Base-by-base conservation (phyloP, 2,113 vertebrate species). In the Tylochromis polylepis region DNA sequence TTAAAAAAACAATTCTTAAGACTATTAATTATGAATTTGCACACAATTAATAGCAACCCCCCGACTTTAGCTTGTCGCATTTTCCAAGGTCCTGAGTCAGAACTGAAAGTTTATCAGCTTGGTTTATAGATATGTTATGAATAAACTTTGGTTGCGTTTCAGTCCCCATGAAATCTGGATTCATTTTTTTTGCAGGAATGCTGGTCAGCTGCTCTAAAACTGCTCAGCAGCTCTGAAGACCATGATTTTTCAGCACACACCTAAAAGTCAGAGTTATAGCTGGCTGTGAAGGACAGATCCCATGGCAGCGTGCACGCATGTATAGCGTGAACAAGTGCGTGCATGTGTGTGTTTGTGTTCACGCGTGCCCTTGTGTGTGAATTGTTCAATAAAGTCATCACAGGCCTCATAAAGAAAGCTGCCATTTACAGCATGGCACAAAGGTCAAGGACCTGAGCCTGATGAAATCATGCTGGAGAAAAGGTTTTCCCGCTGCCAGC, bases 321-420 rank as follows among this genome's bases (percentile, higher is more conserved):
- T 82, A 77, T 60, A 58, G 60, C 67, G 24, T 72, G 84, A 31
- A n/a, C 20, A 34, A 20, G 53, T 81, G 20, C 0, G 15, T 51
- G 72, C 81, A 16, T 80, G 57, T 58, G n/a, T 67, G 81, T 59
- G 41, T 62, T 59, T 24, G 82, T 81, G 41, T 84, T 60, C 67
- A 41, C 22, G 80, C 60, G 82, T 83, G 88, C 90, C 72, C 89
- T 88, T 79, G 89, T 89, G 84, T 90, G 88, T 91, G 96, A 95
- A 93, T 78, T 90, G 83, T 94, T 96, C 95, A 92, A 94, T 96
- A 96, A 95, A 96, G 88, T 95, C 92, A 95, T 95, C 95, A 94
- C 93, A 90, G 89, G 88, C 89, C 91, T 95, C 90, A 94, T 96
- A 95, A 95, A 96, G 94, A 94, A 94, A 88, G 91, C 79, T 96